A percentile compares a stretch with the other conserved stretches of the same genome.
phyloP scores from a whole-genome alignment of 2,888 invertebrate genomes.

The Ormyrus pomaceus region DNA sequence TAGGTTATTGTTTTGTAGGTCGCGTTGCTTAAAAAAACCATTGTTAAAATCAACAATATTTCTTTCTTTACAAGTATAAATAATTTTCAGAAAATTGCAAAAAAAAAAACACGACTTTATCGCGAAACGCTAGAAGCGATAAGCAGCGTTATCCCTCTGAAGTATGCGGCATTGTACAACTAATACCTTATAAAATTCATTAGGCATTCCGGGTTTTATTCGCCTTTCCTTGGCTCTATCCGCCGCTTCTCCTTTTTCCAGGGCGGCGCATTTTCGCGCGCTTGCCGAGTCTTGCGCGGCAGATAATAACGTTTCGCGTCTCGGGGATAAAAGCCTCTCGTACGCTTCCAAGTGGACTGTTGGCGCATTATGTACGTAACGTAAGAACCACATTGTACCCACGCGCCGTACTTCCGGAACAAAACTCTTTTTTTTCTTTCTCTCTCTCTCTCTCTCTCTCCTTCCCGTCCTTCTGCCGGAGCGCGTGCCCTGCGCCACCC shows the following conservation, averaged over 20 bases:
- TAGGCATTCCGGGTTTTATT: not conserved
- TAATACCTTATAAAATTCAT: constrained; percentile 41
- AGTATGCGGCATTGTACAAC: not conserved
- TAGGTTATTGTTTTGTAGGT: too few relatives aligned
- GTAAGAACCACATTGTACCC: constrained; percentile 59
- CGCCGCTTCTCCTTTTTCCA: not conserved
- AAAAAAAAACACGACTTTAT: too few relatives aligned
- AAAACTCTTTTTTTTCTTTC: constrained; percentile 20
- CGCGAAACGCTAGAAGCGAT: too few relatives aligned
- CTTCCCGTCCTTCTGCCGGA: not conserved
- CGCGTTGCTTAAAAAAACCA: too few relatives aligned
- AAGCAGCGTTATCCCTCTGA: not conserved
- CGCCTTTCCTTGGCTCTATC: not conserved
- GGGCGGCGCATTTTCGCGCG: constrained; percentile 21
- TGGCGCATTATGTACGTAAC: constrained; percentile 62
- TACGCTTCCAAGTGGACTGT: constrained; percentile 49
- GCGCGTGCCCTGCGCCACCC: not conserved
- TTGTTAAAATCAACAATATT: too few relatives aligned
- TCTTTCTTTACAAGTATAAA: too few relatives aligned
- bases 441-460: constrained; percentile 1
- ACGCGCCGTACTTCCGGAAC: constrained; percentile 20
- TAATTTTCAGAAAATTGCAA: not conserved
- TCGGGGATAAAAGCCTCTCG: constrained; percentile 43
- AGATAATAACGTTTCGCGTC: constrained; percentile 33
- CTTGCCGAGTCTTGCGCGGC: not conserved